phyloP scores from a whole-genome alignment of 2,113 vertebrate species.

The Phainopepla nitens region DNA sequence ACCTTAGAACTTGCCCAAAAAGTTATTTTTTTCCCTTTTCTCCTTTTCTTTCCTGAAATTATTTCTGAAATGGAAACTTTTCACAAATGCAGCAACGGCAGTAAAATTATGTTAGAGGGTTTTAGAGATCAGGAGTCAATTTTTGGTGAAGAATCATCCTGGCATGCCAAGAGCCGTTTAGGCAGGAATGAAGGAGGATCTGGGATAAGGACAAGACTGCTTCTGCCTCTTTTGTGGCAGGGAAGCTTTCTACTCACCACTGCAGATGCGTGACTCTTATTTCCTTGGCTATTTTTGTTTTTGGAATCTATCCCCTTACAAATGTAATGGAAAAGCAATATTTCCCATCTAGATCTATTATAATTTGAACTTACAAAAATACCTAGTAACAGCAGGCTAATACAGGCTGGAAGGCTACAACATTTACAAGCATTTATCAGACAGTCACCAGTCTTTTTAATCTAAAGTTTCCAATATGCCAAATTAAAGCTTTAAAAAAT shows the following conservation, averaged over 20 bases:
- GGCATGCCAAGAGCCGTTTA: background rate
- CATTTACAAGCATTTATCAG: background rate
- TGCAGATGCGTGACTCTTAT: background rate
- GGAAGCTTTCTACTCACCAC: background rate
- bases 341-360: background rate
- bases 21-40: background rate
- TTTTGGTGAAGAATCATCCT: background rate
- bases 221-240: background rate
- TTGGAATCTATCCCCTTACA: background rate
- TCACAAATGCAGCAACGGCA: background rate
- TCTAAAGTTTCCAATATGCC: background rate
- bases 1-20: background rate
- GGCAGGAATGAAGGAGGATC: background rate
- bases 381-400: background rate
- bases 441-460: background rate
- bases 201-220: background rate
- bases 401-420: background rate
- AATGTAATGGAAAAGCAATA: background rate
- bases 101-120: background rate
- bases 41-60: background rate
- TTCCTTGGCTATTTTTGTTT: background rate
- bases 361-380: background rate
- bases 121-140: background rate
- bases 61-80: background rate
- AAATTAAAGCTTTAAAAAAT: constrained; percentile 2